A percentile compares a stretch with the other conserved stretches of the same genome.
Conservation (phyloP, 1,140 invertebrate species). For the Calliopsis andreniformis region DNA sequence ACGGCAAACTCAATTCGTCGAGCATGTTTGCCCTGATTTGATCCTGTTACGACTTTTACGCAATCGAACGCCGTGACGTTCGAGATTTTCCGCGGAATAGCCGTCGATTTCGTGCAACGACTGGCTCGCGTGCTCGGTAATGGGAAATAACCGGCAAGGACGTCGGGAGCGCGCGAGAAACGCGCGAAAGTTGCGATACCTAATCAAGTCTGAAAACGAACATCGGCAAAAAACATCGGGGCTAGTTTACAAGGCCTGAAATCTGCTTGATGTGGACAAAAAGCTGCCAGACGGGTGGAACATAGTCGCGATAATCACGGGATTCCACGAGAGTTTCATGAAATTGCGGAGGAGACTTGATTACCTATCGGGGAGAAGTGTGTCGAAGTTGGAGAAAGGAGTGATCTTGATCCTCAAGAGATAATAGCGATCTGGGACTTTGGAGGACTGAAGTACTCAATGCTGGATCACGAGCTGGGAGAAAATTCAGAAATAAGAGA, state of each 20-base stretch:
- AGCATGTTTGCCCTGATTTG: too few relatives aligned
- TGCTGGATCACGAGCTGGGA: too few relatives aligned
- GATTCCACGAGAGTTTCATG: too few relatives aligned
- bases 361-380: too few relatives aligned
- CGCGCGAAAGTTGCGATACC: constrained; percentile 29
- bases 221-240: not conserved
- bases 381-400: too few relatives aligned
- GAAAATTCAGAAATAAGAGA: too few relatives aligned
- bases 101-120: constrained; percentile 5
- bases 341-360: too few relatives aligned
- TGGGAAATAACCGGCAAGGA: constrained; percentile 26
- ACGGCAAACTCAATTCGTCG: too few relatives aligned
- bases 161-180: constrained; percentile 8
- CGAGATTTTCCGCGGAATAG: not conserved
- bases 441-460: too few relatives aligned
- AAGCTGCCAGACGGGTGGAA: not conserved
- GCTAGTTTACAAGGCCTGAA: not conserved
- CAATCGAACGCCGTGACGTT: not conserved
- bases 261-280: not conserved
- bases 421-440: too few relatives aligned
- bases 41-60: not conserved
- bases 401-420: too few relatives aligned
- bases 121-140: constrained; percentile 28
- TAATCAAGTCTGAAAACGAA: constrained; percentile 14
- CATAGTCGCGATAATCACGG: too few relatives aligned